phyloP scores from a whole-genome alignment of 2,888 invertebrate genomes.

The Eupithecia abbreviata region DNA sequence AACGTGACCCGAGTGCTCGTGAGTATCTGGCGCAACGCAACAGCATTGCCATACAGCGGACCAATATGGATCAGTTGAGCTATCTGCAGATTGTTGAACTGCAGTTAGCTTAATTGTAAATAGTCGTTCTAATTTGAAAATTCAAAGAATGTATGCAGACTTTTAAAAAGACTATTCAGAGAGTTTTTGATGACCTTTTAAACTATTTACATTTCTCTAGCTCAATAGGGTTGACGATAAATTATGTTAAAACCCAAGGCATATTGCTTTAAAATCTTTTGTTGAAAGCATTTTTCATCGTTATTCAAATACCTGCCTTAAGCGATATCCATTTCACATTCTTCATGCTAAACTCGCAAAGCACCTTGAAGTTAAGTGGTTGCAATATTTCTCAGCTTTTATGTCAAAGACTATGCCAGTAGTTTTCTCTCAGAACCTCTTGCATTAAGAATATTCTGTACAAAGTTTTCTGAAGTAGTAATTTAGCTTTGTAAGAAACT shows the following conservation, averaged over 20 bases:
- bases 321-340: slow-evolving; percentile 39
- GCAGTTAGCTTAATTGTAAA: too few relatives aligned
- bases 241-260: slow-evolving; percentile 4
- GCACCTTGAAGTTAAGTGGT: slow-evolving; percentile 43
- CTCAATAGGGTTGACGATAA: slow-evolving; percentile 2
- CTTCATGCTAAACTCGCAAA: slow-evolving; percentile 34
- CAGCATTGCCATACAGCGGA: too few relatives aligned
- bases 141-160: too few relatives aligned
- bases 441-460: not conserved
- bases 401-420: not conserved
- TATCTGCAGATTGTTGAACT: too few relatives aligned
- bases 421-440: slow-evolving; percentile 1
- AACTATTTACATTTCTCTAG: not conserved
- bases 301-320: slow-evolving; percentile 27
- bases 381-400: slow-evolving; percentile 45
- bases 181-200: not conserved
- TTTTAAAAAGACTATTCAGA: not conserved
- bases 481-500: not conserved
- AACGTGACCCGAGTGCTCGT: too few relatives aligned
- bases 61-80: too few relatives aligned
- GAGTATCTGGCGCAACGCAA: too few relatives aligned
- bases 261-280: slow-evolving; percentile 15
- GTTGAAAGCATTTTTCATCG: slow-evolving; percentile 19
- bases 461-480: not conserved
- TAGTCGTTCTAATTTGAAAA: too few relatives aligned